Percentiles rank a stretch among this genome's conserved stretches.
Evolutionary conservation across 2,797 vertebrate genomes (phyloP).

Genomic region (Nyctalus aviator): DNA sequence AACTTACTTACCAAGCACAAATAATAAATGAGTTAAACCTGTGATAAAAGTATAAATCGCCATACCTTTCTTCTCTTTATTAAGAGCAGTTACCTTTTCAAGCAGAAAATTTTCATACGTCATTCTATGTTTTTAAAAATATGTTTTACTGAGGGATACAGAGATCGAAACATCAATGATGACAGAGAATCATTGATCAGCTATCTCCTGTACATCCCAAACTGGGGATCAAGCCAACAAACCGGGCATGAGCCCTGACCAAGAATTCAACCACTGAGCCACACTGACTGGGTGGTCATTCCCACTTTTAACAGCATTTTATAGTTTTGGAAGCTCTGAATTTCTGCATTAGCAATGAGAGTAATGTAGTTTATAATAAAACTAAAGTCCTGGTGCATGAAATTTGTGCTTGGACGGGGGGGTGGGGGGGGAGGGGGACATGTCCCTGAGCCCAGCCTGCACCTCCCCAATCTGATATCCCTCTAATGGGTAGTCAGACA

Average conservation of each 20-base stretch:
- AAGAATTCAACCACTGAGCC: too few species aligned
- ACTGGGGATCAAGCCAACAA: too few species aligned
- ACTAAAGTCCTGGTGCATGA: too few species aligned
- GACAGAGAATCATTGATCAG: too few species aligned
- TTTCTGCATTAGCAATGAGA: background rate
- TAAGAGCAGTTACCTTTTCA: constrained; percentile 16
- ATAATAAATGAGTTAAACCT: background rate
- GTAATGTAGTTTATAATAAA: background rate
- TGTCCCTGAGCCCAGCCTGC: too few species aligned
- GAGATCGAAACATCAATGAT: too few species aligned
- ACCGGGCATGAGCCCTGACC: too few species aligned
- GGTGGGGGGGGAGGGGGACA: too few species aligned
- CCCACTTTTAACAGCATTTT: background rate
- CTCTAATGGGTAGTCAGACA: too few species aligned
- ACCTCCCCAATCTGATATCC: too few species aligned
- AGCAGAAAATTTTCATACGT: background rate
- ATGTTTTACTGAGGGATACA: too few species aligned
- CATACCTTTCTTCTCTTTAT: background rate
- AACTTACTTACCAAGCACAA: background rate
- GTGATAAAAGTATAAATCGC: constrained; percentile 3
- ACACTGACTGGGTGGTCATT: background rate
- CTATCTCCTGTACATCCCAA: too few species aligned
- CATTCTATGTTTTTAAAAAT: background rate
- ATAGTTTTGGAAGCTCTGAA: background rate
- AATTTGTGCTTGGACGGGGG: rapidly evolving